Percentiles rank a stretch among this genome's conserved stretches.
phyloP scores from a whole-genome alignment of 2,113 vertebrate species.

The Sardina pilchardus region DNA sequence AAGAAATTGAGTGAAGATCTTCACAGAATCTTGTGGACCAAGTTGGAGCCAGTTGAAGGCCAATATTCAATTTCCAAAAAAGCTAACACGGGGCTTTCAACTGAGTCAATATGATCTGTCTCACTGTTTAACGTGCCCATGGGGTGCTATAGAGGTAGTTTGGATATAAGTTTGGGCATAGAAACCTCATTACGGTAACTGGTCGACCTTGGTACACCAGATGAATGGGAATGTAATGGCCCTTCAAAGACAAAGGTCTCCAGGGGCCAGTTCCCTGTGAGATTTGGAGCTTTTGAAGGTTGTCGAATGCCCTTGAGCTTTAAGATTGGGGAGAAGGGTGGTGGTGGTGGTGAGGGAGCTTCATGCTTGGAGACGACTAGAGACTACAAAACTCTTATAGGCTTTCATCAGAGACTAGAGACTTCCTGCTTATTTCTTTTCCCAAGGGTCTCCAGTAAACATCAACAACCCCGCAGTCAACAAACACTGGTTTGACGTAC shows the following conservation, averaged over 20 bases:
- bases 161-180: not conserved
- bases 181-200: not conserved
- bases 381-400: not conserved
- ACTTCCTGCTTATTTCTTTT: not conserved
- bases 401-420: not conserved
- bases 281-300: not conserved
- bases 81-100: not conserved
- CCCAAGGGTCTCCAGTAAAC: not conserved
- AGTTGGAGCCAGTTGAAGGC: not conserved
- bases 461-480: not conserved
- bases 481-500: not conserved
- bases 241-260: not conserved
- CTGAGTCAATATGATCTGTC: not conserved
- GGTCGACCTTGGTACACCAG: not conserved
- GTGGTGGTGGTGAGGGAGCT: too few relatives aligned
- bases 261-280: not conserved
- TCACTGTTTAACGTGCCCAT: not conserved
- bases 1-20: not conserved
- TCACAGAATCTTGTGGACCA: not conserved
- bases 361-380: not conserved
- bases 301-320: not conserved
- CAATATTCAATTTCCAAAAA: not conserved
- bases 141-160: not conserved
- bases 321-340: not conserved
- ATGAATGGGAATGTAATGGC: not conserved